A percentile compares a stretch with the other conserved stretches of the same genome.
phyloP scores from a whole-genome alignment of 2,797 vertebrate genomes.

The Gouania willdenowi region DNA sequence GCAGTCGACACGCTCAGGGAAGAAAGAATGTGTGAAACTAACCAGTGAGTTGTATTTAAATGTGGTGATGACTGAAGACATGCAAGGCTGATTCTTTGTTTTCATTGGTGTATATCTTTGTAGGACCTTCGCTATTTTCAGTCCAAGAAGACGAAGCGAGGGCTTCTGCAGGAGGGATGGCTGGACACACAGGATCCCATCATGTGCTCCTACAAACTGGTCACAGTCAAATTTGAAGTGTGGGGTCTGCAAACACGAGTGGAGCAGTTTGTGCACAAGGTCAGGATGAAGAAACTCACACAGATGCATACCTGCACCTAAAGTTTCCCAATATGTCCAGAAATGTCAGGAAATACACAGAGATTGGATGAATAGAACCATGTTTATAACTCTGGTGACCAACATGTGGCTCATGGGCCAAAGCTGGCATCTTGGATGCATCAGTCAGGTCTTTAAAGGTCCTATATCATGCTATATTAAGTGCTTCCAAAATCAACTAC shows the following conservation, averaged over 20 bases:
- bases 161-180: conserved; percentile 79
- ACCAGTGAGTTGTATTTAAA: background rate
- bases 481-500: no score
- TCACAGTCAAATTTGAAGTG: conserved; percentile 85
- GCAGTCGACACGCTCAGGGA: no score
- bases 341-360: no score
- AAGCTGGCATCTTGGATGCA: no score
- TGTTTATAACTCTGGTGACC: no score
- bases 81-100: no score
- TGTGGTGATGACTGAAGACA: no score
- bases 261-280: conserved; percentile 88
- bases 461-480: no score
- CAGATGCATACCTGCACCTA: background rate
- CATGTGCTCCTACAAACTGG: conserved; percentile 89
- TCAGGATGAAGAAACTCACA: conserved; percentile 41
- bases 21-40: no score
- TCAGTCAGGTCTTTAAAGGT: no score
- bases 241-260: conserved; percentile 85
- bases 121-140: conserved; percentile 80
- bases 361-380: no score
- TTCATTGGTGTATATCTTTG: background rate
- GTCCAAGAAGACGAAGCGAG: conserved; percentile 78
- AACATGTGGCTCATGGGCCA: no score
- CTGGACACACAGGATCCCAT: conserved; percentile 71
- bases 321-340: background rate